Evolutionary conservation across 1,140 invertebrate species (phyloP), one percentile per base, ranked within the genome.

Genomic region (Trinorchestia longiramus): DNA sequence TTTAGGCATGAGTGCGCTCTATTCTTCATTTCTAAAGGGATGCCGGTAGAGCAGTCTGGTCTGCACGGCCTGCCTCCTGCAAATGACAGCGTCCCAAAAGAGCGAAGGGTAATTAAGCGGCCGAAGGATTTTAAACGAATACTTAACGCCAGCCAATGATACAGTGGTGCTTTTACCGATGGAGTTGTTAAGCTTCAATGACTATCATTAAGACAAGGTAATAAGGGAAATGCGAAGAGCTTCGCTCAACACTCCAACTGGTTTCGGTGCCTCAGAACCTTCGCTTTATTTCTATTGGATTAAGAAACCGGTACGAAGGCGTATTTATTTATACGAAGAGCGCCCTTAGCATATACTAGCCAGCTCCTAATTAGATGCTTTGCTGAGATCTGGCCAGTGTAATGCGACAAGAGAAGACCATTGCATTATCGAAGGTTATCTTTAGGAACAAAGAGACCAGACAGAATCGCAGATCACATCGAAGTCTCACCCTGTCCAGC

Each of bases 391-490:
- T 94, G 92, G 92, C 3, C 92, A 43, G 44, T 94, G 92, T 94
- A 94, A 94, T 94, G 92, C 92, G 92, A 94, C 92, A 94, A 94
- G 92, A 94, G 92, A 94, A 94, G 92, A 94, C 92, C 92, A 94
- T 94, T 45, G 92, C 92, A 94, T 47, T 94, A 94, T 94, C 92
- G 92, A 40, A n/a, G 43, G 43, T 47, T 94, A 94, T 94, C 92
- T 40, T 40, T 40, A 44, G 40, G 92, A 47, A 94, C 92, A 94
- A 94, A 94, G 92, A n/a, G 43, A 94, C 92, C 44, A 4, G 43
- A 19, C 36, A 6, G 43, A 94, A 45, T 45, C 43, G 43, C 43
- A 45, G 92, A 94, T 94, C 43, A 44, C 92, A 94, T 94, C 92
- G 43, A 94, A 94, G 41, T 94, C 92, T 94, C 43, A 43, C 40